Conservation (phyloP, 2,797 vertebrate species). For the Fistularia tabacaria region DNA sequence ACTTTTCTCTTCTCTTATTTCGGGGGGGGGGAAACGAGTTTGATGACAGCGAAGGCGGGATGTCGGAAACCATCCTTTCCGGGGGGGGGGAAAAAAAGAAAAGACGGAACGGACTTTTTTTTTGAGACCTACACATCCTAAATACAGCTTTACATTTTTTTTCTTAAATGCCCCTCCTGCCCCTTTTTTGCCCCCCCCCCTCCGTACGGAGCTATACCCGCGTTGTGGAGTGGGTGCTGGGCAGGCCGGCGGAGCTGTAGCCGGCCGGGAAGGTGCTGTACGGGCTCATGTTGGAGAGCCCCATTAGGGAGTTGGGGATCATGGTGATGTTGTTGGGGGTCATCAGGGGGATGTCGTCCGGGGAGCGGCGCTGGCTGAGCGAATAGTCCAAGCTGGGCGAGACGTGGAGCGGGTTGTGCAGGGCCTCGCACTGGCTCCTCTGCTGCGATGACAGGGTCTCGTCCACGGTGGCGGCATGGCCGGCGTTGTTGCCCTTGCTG, state of each 20-base stretch:
- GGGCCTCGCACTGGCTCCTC: constrained; percentile 82
- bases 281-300: constrained; percentile 94
- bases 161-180: constrained; percentile 30
- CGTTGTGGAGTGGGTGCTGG: constrained; percentile 97
- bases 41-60: constrained; percentile 67
- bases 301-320: constrained; percentile 97
- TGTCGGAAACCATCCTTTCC: constrained; percentile 39
- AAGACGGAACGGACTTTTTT: constrained; percentile 62
- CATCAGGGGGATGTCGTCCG: constrained; percentile 93
- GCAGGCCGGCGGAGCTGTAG: constrained; percentile 92
- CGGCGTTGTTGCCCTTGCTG: constrained; percentile 78
- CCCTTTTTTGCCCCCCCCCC: constrained; percentile 7
- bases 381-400: constrained; percentile 88
- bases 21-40: constrained; percentile 69
- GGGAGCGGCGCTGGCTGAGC: constrained; percentile 90
- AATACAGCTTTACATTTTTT: constrained; percentile 62
- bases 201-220: constrained; percentile 83
- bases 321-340: constrained; percentile 95
- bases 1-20: constrained; percentile 57
- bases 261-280: constrained; percentile 96
- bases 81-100: constrained; percentile 57
- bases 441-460: constrained; percentile 85
- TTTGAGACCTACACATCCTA: constrained; percentile 59
- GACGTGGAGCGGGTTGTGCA: constrained; percentile 85
- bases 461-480: constrained; percentile 78